These are phyloP conservation scores for Eptesicus fuscus DNA, from an alignment of 2,113 vertebrate species.

Conservation along the genomic window DNA sequence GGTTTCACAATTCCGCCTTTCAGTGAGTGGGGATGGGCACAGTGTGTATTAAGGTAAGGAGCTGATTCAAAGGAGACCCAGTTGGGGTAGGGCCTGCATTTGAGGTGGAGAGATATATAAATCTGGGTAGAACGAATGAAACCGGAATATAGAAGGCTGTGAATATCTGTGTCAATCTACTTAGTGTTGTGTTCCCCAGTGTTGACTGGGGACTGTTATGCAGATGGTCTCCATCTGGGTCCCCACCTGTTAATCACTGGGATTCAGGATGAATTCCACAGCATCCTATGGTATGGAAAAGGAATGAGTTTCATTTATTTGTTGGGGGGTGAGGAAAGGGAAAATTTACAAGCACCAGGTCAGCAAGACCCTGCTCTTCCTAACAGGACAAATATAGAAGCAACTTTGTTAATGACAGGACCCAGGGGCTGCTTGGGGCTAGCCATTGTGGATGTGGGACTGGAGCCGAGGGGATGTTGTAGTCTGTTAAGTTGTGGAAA, in stretches of 20 bases:
- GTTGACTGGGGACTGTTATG: not conserved
- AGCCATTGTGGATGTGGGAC: not conserved
- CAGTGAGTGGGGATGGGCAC: not conserved
- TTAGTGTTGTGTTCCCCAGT: not conserved
- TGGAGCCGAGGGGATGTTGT: no score
- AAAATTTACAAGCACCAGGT: not conserved
- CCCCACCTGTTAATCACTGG: not conserved
- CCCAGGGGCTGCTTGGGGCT: not conserved
- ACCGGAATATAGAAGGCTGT: not conserved
- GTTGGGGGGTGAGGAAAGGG: not conserved
- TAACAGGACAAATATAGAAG: not conserved
- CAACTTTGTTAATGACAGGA: not conserved
- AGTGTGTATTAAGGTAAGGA: not conserved
- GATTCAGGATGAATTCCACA: not conserved
- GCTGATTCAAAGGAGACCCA: not conserved
- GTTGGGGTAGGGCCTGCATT: not conserved
- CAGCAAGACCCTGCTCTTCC: not conserved
- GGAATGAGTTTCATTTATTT: not conserved
- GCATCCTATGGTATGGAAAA: not conserved
- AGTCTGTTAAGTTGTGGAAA: not conserved
- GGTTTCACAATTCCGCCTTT: not conserved
- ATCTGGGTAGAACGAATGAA: not conserved
- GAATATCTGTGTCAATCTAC: not conserved
- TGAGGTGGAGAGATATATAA: not conserved
- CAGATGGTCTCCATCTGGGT: not conserved